Evolutionary conservation across 2,888 invertebrate species (phyloP), one percentile per base, ranked within the genome.

Genomic region (Drosophila infuscata): DNA sequence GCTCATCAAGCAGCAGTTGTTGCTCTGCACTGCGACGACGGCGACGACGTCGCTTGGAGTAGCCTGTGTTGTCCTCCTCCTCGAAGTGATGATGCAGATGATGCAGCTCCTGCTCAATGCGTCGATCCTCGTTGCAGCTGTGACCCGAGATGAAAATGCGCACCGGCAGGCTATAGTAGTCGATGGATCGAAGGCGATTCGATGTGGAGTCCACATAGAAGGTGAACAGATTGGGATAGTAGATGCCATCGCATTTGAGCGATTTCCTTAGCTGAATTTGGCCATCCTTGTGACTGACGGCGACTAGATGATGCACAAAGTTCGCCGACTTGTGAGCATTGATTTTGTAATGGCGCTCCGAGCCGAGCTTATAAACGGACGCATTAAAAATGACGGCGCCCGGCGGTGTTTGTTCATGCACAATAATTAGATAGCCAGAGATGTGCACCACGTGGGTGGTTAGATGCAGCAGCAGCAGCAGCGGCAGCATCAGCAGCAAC

Each of bases 181-280:
- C 97, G 74, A 97, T 96, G 81, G 96, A 96, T 56, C 96, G 94
- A 74, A 96, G 94, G 63, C 96, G 94, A 85, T 96, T 96, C 74
- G 97, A 96, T 59, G 96, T 96, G 41, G 97, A 97, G 92, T 98
- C 97, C 72, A 98, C 96, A 93, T 97, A 97, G 91, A 97, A 95
- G 6, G 97, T 97, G 92, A 98, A 97, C 65, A 97, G 94, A 88
- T 96, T 96, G 0, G 97, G 97, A 91, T 97, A 97, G 80, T 96
- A 95, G 38, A 97, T 94, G 74, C 97, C 97, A 88, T 97, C 96
- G 93, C 97, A 97, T 90, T 95, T 95, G 17, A 97, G 94, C 63
- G 94, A 94, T 88, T 96, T 95, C 78, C 95, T 94, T 43, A 97
- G 94, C n/a, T 95, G 95, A 66, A 97, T 96, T 78, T 95, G 95